Conservation (phyloP, 2,113 vertebrate genomes). For the Gymnobelideus leadbeateri region DNA sequence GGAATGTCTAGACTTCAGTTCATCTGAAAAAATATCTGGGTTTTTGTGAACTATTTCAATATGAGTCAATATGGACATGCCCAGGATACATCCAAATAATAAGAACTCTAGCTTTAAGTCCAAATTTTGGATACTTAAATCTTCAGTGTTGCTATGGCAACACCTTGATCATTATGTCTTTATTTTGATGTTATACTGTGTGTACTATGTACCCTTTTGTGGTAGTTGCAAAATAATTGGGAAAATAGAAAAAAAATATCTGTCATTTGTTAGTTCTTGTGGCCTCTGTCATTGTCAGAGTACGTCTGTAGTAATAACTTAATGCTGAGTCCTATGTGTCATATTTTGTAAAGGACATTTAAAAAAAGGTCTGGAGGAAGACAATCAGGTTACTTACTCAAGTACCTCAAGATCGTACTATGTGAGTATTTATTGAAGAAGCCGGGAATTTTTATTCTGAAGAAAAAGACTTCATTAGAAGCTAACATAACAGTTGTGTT, state of each 20-base stretch:
- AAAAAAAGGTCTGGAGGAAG: background rate
- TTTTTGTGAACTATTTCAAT: background rate
- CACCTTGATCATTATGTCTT: background rate
- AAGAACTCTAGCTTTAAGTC: background rate
- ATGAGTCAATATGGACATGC: background rate
- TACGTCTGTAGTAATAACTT: background rate
- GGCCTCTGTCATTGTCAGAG: background rate
- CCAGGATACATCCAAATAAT: background rate
- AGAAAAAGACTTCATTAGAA: background rate
- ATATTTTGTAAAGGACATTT: background rate
- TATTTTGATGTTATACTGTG: background rate
- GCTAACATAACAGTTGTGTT: background rate
- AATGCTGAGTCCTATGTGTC: background rate
- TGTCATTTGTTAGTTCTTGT: background rate
- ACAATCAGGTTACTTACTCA: background rate
- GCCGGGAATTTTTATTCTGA: background rate
- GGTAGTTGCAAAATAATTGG: background rate
- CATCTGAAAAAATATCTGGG: background rate
- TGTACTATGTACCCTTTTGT: background rate
- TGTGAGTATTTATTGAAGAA: background rate
- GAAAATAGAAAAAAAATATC: too few species aligned
- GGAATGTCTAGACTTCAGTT: background rate
- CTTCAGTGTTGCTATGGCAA: background rate
- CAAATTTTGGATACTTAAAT: background rate
- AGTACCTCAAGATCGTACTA: background rate